Percentiles rank a stretch among this genome's conserved stretches.
These are phyloP conservation scores for Drosophila demipolita DNA, from an alignment of 2,888 invertebrate genomes.

Conservation along the genomic window DNA sequence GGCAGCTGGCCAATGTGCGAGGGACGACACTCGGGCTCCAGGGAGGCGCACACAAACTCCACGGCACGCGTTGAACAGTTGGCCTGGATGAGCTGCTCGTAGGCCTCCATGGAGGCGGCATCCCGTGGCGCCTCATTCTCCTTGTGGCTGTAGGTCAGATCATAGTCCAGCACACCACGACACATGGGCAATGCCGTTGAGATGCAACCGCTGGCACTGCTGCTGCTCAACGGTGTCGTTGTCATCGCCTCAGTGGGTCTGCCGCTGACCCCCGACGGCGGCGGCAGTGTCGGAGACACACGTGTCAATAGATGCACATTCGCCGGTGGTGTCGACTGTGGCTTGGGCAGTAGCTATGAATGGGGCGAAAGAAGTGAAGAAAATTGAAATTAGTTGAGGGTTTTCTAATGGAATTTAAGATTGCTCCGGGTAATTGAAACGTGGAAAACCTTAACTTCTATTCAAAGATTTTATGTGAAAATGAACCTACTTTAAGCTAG, in stretches of 20 bases:
- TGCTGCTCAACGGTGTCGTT: constrained; percentile 56
- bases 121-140: constrained; percentile 71
- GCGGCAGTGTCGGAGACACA: constrained; percentile 89
- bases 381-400: too few relatives aligned
- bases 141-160: constrained; percentile 86
- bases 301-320: constrained; percentile 62
- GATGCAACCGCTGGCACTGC: constrained; percentile 75
- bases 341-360: constrained; percentile 53
- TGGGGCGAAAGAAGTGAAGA: neutral
- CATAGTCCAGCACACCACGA: constrained; percentile 89
- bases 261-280: constrained; percentile 78
- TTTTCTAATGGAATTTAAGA: neutral
- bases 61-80: constrained; percentile 88
- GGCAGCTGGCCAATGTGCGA: constrained; percentile 87
- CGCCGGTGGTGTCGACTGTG: constrained; percentile 60
- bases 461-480: neutral
- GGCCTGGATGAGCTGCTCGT: constrained; percentile 87
- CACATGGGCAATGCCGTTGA: constrained; percentile 85
- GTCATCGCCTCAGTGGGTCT: constrained; percentile 74
- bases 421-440: neutral
- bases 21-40: constrained; percentile 89
- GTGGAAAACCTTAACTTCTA: too few relatives aligned
- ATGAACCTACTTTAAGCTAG: rapidly evolving
- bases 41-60: constrained; percentile 88
- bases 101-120: constrained; percentile 85